Evolutionary conservation across 2,113 vertebrate genomes (phyloP), one percentile per base, ranked within the genome.

Genomic region (Bambusicola thoracicus): DNA sequence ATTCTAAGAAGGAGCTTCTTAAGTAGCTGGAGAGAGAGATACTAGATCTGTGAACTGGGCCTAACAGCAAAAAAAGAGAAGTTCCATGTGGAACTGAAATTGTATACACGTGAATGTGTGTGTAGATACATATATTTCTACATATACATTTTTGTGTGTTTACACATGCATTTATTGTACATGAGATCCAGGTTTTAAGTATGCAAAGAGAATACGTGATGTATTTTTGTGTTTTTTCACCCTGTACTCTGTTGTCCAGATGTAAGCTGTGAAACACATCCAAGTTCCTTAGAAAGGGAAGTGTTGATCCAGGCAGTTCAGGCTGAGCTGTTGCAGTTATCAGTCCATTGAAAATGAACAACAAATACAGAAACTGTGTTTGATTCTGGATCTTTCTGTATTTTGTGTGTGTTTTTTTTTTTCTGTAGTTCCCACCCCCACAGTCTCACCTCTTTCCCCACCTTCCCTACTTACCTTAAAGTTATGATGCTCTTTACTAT

Each of bases 271-370:
- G 81, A 95, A 95, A 92, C 43, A 30, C 70, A 79, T 89, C 81
- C 91, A 94, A 90, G 75, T 53, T 85, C 41, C 85, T 83, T 49
- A 83, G 40, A 81, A 92, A n/a, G 6, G 51, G 32, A 79, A 91
- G 53, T 15, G 25, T 93, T 0, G 6, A 95, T 78, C 55, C 48
- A 92, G 81, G 40, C 43, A 4, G 81, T 49, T 91, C 89, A 92
- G 86, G 44, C 73, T 91, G 81, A 94, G 79, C 48, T 94, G 67
- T 49, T 95, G 81, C 77, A 93, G 79, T 91, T 94, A 95, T 79
- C 81, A 89, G 76, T 92, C 68, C 65, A 87, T 6, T 96, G 83
- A 95, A 97, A 97, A 92, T 2, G 10, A 87, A 89, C 46, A 96
- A 55, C 62, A 95, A 91, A 65, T 81, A 86, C 51, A 78, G 70